A percentile compares a stretch with the other conserved stretches of the same genome.
These are phyloP conservation scores for Scomber japonicus DNA, from an alignment of 2,113 vertebrate species.

Conservation along the genomic window DNA sequence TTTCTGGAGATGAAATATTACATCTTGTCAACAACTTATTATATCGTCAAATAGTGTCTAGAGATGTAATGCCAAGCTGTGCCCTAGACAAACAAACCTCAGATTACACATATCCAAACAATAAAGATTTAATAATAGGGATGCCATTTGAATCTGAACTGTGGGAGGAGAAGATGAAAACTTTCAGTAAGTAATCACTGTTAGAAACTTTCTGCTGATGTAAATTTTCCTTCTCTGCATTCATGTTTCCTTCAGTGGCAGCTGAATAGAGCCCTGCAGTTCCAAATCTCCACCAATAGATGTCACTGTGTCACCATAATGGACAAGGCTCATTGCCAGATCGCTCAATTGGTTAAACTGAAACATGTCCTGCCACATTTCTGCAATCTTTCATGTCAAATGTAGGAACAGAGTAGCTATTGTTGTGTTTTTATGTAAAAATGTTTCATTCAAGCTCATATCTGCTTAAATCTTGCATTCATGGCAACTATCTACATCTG, in stretches of 20 bases:
- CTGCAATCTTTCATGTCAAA: not conserved
- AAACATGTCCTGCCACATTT: not conserved
- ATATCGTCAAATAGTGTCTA: not conserved
- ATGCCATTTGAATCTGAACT: not conserved
- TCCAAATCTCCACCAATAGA: slow-evolving; percentile 57
- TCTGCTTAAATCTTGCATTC: slow-evolving; percentile 4
- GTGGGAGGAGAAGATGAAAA: not conserved
- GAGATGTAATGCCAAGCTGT: not conserved
- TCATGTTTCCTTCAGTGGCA: no score
- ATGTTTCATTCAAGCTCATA: not conserved
- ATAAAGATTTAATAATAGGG: not conserved
- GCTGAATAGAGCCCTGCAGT: slow-evolving; percentile 8
- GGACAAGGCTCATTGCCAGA: not conserved
- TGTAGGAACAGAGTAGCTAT: not conserved
- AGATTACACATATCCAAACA: not conserved
- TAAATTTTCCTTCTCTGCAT: not conserved
- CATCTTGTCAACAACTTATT: slow-evolving; percentile 22
- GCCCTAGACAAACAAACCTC: not conserved
- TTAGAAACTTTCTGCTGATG: not conserved
- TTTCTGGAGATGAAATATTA: slow-evolving; percentile 21
- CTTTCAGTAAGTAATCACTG: not conserved
- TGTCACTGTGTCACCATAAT: slow-evolving; percentile 50
- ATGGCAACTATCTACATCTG: slow-evolving; percentile 40
- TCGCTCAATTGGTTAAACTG: fast-evolving
- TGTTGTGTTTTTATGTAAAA: not conserved